Evolutionary conservation across 92 coral and sea anemone species (phyloP).

Genomic region (Palythoa grandiflora): DNA sequence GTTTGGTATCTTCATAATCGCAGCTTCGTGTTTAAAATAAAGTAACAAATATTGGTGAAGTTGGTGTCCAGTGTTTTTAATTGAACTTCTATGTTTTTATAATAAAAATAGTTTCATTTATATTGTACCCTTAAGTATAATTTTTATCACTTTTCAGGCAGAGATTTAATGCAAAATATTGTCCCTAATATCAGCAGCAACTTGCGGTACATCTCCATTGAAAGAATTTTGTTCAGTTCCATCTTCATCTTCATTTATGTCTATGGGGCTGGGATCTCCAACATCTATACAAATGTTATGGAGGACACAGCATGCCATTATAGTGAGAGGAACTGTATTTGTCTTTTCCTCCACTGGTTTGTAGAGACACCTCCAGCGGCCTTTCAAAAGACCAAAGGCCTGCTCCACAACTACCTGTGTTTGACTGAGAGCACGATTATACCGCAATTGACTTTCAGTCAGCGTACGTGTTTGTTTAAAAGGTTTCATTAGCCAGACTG

Average conservation of each 20-base stretch:
- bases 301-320: slow-evolving; percentile 51
- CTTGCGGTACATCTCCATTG: slow-evolving; percentile 56
- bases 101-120: slow-evolving; percentile 5
- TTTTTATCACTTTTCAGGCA: slow-evolving; percentile 8
- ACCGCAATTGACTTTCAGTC: slow-evolving; percentile 46
- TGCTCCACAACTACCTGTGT: slow-evolving; percentile 57
- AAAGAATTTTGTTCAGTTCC: slow-evolving; percentile 11
- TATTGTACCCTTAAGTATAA: not conserved
- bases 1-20: not conserved
- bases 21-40: slow-evolving; percentile 3
- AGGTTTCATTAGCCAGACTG: slow-evolving; percentile 46
- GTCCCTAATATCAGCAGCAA: slow-evolving; percentile 57
- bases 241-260: slow-evolving; percentile 28
- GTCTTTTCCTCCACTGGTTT: slow-evolving; percentile 58
- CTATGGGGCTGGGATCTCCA: slow-evolving; percentile 53
- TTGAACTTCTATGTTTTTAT: slow-evolving; percentile 3
- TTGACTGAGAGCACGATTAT: slow-evolving; percentile 50
- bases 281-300: slow-evolving; percentile 55
- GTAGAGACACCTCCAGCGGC: not conserved
- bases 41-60: slow-evolving; percentile 16
- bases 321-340: slow-evolving; percentile 52
- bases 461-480: slow-evolving; percentile 56
- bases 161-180: slow-evolving; percentile 59
- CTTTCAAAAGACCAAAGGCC: not conserved
- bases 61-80: slow-evolving; percentile 18